Evolutionary conservation across 2,113 vertebrate genomes (phyloP).

Genomic region (Mellivora capensis): DNA sequence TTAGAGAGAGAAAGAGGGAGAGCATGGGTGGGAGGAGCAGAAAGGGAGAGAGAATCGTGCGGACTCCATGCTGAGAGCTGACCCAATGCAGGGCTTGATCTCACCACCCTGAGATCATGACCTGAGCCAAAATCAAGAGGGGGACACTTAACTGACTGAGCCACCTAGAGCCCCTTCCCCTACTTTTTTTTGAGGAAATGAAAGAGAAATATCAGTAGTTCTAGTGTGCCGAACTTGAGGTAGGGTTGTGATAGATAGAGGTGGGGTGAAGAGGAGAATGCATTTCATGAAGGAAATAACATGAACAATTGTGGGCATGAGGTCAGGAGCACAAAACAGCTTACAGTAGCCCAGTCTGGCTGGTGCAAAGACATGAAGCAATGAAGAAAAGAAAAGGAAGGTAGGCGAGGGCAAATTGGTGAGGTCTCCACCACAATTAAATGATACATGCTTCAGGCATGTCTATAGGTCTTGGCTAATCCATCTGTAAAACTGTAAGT

Average conservation of each 20-base stretch:
- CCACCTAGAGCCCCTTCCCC: background rate
- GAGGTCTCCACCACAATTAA: background rate
- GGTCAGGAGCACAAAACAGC: background rate
- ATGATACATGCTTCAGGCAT: background rate
- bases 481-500: background rate
- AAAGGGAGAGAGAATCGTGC: background rate
- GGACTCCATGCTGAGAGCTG: background rate
- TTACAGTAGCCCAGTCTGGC: background rate
- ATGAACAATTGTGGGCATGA: background rate
- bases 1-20: background rate
- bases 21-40: background rate
- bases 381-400: background rate
- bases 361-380: background rate
- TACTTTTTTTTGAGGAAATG: conserved; percentile 18
- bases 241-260: background rate
- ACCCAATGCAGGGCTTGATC: background rate
- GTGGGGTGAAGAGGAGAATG: background rate
- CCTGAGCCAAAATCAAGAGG: background rate
- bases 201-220: background rate
- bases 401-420: background rate
- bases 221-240: background rate
- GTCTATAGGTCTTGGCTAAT: background rate
- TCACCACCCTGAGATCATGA: background rate
- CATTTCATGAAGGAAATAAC: background rate
- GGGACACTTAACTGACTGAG: background rate